Evolutionary conservation across 2,888 invertebrate genomes (phyloP).

Genomic region (Merodon equestris): DNA sequence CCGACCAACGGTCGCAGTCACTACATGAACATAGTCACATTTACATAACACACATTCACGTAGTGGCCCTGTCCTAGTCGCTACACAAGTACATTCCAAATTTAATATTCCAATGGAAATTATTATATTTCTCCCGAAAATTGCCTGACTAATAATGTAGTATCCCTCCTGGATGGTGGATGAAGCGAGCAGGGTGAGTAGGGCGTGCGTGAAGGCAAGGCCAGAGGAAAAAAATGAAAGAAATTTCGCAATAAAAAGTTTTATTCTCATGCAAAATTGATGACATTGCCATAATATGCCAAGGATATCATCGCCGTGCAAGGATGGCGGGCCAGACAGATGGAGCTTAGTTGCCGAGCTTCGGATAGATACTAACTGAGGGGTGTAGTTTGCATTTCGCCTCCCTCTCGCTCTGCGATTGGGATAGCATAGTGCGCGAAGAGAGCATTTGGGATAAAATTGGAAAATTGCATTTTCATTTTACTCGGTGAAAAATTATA

Average conservation of each 20-base stretch:
- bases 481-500: conserved; percentile 67
- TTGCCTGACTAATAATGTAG: conserved; percentile 68
- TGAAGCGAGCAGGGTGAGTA: no score
- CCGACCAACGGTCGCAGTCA: conserved; percentile 55
- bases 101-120: conserved; percentile 69
- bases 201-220: no score
- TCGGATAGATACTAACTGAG: no score
- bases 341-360: not conserved
- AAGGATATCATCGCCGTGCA: conserved; percentile 60
- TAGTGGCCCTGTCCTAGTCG: conserved; percentile 42
- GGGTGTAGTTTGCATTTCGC: conserved; percentile 52
- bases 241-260: conserved; percentile 68
- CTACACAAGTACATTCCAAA: conserved; percentile 59
- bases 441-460: conserved; percentile 46
- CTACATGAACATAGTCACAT: not conserved
- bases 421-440: conserved; percentile 10
- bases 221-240: conserved; percentile 55
- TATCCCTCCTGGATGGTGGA: conserved; percentile 29
- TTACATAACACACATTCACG: not conserved
- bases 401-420: not conserved
- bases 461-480: conserved; percentile 69
- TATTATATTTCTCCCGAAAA: conserved; percentile 67
- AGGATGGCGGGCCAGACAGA: conserved; percentile 30
- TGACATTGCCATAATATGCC: conserved; percentile 63
- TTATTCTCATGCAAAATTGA: conserved; percentile 69